Conservation (phyloP, 2,888 invertebrate genomes). For the Eudasyphora cyanicolor region DNA sequence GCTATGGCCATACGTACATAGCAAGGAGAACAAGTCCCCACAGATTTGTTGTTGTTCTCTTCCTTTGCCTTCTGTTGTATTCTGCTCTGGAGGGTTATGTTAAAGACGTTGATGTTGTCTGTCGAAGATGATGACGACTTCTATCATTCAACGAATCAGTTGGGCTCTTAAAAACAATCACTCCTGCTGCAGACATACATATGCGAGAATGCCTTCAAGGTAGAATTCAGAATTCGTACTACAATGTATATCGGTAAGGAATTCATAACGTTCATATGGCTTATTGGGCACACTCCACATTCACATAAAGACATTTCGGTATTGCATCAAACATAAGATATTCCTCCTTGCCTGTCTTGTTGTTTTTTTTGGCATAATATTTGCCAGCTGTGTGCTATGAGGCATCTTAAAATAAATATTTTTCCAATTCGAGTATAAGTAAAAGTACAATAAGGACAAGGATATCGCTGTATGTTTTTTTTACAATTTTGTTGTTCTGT, state of each 20-base stretch:
- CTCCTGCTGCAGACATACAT: not conserved
- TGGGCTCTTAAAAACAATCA: not conserved
- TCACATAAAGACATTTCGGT: conserved; percentile 20
- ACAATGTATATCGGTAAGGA: conserved; percentile 3
- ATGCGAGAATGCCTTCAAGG: conserved; percentile 18
- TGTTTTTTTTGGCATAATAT: conserved; percentile 5
- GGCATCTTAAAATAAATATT: conserved; percentile 26
- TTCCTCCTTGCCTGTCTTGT: not conserved
- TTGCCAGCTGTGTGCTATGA: conserved; percentile 20
- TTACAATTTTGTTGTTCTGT: not conserved
- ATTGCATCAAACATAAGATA: not conserved
- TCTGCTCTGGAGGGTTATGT: not conserved
- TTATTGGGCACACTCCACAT: not conserved
- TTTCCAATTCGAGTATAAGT: no score
- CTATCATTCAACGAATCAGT: not conserved
- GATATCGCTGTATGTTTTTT: conserved; percentile 15
- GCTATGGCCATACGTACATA: no score
- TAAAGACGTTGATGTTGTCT: not conserved
- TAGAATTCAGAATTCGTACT: no score
- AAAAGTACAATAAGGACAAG: no score
- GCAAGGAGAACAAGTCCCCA: no score
- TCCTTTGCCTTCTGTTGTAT: no score
- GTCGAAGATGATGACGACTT: conserved; percentile 8
- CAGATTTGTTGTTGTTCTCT: not conserved
- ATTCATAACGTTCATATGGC: conserved; percentile 3